Evolutionary conservation across 2,113 vertebrate species (phyloP).

Genomic region (Eurystomus gularis): DNA sequence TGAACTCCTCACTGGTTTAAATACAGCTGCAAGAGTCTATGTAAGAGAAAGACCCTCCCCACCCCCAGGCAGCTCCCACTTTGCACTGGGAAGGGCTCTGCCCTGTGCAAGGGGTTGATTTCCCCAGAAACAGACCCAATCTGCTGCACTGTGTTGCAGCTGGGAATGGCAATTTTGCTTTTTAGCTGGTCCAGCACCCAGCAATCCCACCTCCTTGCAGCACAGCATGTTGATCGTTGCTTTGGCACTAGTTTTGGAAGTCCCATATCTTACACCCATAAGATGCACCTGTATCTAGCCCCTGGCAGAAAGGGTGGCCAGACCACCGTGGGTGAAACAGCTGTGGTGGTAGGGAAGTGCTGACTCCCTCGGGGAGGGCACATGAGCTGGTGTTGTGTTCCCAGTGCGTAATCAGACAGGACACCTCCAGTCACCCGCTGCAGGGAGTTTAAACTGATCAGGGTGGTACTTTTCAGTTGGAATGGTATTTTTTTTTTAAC

Average conservation of each 20-base stretch:
- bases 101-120: background rate
- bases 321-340: background rate
- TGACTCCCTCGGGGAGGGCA: background rate
- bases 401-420: background rate
- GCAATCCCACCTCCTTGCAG: background rate
- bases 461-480: background rate
- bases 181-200: background rate
- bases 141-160: background rate
- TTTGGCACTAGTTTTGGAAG: background rate
- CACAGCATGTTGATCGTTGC: rapidly evolving
- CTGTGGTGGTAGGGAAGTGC: background rate
- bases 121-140: background rate
- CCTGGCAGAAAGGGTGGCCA: background rate
- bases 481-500: background rate
- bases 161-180: background rate
- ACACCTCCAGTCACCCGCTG: background rate
- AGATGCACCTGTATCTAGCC: too few relatives aligned
- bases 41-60: background rate
- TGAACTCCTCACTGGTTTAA: background rate
- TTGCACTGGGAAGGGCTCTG: background rate
- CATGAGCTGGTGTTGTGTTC: rapidly evolving
- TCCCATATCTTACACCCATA: too few relatives aligned
- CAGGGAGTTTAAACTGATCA: background rate
- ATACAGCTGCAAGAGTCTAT: background rate
- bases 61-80: background rate